Conservation (phyloP, 2,888 invertebrate genomes). For the Sarcophaga subvicina region DNA sequence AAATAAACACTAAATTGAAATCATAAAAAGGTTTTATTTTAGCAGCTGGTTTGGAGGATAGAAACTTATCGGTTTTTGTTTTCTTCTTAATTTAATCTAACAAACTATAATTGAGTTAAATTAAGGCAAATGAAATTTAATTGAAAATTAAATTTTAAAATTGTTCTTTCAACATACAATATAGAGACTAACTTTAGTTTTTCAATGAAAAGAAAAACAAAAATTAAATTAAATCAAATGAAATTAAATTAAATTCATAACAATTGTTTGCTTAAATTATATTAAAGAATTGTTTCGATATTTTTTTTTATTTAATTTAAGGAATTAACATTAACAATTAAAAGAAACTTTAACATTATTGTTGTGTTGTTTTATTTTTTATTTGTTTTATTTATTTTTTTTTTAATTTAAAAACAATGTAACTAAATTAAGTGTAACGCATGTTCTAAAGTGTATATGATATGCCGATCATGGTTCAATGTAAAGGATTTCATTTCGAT, state of each 20-base stretch:
- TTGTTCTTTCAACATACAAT: conserved; percentile 6
- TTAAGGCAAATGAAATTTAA: conserved; percentile 33
- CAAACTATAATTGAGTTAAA: not conserved
- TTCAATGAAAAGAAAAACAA: not conserved
- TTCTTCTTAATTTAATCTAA: conserved; percentile 1
- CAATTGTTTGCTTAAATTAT: conserved; percentile 40
- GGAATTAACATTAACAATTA: conserved; percentile 66
- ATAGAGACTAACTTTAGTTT: conserved; percentile 21
- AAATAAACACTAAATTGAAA: too few species aligned
- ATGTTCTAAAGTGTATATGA: conserved; percentile 42
- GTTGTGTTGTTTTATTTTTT: conserved; percentile 11
- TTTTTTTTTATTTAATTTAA: conserved; percentile 40
- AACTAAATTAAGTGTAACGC: conserved; percentile 28
- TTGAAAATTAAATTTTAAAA: conserved; percentile 16
- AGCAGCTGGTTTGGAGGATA: not conserved
- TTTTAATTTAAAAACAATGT: conserved; percentile 3
- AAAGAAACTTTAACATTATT: conserved; percentile 53
- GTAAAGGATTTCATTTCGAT: not conserved
- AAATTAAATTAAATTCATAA: conserved; percentile 57
- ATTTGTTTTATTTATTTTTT: conserved; percentile 1
- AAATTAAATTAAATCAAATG: conserved; percentile 43
- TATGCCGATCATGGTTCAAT: conserved; percentile 54
- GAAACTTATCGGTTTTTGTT: not conserved
- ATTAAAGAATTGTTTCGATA: not conserved
- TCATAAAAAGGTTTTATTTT: not conserved